A percentile compares a stretch with the other conserved stretches of the same genome.
Conservation (phyloP, 2,113 vertebrate genomes). For the Zingel zingel region DNA sequence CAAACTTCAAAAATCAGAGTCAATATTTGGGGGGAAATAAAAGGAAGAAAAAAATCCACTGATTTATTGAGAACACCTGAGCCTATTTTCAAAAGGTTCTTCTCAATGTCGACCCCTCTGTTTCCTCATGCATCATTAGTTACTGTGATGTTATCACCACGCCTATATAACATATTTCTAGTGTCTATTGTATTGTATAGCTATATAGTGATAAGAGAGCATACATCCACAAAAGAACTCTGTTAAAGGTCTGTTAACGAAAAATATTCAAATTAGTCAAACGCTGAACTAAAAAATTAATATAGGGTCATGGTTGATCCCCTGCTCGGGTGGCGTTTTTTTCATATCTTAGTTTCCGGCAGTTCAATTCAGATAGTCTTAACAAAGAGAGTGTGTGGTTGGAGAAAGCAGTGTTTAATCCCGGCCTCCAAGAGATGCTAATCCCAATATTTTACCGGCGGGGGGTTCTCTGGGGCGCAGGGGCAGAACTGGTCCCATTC, state of each 20-base stretch:
- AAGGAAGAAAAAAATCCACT: background rate
- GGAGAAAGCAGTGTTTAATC: constrained; percentile 82
- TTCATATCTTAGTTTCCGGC: constrained; percentile 65
- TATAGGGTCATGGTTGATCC: constrained; percentile 4
- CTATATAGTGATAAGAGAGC: background rate
- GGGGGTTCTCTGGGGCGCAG: constrained; percentile 77
- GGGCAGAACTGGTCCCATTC: constrained; percentile 70
- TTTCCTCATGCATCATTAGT: background rate
- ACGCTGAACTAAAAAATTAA: background rate
- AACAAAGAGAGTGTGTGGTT: constrained; percentile 72
- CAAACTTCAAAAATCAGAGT: background rate
- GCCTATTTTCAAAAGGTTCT: background rate
- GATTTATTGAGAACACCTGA: background rate
- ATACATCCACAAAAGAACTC: too few relatives aligned
- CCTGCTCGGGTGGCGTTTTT: background rate
- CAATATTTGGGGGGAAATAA: background rate
- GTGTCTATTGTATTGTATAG: background rate
- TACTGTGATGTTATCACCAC: background rate
- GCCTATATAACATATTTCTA: background rate
- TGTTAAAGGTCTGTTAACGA: background rate
- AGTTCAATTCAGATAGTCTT: constrained; percentile 61
- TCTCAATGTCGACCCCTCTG: background rate
- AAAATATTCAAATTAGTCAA: background rate
- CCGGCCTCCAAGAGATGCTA: constrained; percentile 83
- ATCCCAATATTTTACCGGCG: constrained; percentile 83